phyloP scores from a whole-genome alignment of 2,113 vertebrate genomes.

The Ciconia boyciana region DNA sequence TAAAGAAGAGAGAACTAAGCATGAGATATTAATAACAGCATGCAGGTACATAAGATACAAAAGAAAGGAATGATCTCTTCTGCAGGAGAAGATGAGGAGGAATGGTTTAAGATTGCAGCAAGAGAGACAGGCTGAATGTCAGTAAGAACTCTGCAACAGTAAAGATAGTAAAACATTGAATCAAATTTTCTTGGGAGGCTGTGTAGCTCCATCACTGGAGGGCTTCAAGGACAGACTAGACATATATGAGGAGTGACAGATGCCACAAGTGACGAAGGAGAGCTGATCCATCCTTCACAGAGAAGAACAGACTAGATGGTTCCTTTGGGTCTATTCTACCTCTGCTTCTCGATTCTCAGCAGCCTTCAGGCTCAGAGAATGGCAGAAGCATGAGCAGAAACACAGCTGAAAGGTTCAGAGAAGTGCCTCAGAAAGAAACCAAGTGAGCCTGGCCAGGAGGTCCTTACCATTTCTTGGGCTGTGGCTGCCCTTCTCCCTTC shows the following conservation, averaged over 20 bases:
- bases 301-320: neutral
- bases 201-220: neutral
- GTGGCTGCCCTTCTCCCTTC: neutral
- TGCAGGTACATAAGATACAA: neutral
- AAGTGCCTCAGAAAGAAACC: neutral
- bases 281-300: neutral
- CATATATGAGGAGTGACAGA: neutral
- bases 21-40: neutral
- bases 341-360: neutral
- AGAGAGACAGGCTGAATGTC: neutral
- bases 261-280: neutral
- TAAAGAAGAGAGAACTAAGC: neutral
- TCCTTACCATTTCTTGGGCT: neutral
- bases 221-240: neutral
- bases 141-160: neutral
- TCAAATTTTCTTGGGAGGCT: neutral
- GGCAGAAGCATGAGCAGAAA: neutral
- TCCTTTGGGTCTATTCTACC: neutral
- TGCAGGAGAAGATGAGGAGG: neutral
- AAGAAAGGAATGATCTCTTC: neutral
- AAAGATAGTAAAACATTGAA: neutral
- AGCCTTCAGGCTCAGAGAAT: neutral
- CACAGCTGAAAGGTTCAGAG: neutral
- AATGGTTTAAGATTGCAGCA: neutral
- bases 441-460: neutral